Base-by-base conservation (phyloP, 2,797 vertebrate genomes). In the Hafferia zeledoni region DNA sequence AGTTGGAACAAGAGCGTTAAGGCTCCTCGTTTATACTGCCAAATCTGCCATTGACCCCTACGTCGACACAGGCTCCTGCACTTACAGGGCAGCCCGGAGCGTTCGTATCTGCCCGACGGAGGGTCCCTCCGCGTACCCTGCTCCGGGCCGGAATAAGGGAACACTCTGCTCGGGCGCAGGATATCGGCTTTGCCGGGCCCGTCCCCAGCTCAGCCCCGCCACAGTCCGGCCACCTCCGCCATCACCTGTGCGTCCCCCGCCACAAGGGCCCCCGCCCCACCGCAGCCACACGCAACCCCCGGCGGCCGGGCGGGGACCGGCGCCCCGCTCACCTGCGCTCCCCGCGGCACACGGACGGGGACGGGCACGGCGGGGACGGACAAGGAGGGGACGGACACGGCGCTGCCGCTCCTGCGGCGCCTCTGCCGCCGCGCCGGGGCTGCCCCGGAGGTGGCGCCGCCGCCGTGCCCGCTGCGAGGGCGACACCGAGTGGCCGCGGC, bases 401-500 rank as follows among this genome's bases (percentile, higher is more conserved):
- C 69, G 37, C 64, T 12, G 9, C 61, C 28, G 23, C 3, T 37
- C 52, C n/a, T 65, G 9, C 64, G 35, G 33, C 47, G 30, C 44
- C 77, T 30, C 70, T 27, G 47, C 78, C 56, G 31, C 88, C 69
- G 24, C 56, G 60, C 61, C 24, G 78, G 53, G 43, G 83, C 87
- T 46, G 37, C 69, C 75, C 64, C 75, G 27, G 49, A 56, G 92
- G 64, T 56, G 78, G 67, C 23, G 85, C 37, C 27, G 47, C 74
- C 27, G n/a, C 79, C 44, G 65, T 89, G 68, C 31, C 74, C 87
- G 87, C 87, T 71, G 75, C 69, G 49, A 77, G 60, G 70, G 90
- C 93, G 93, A 90, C 93, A 84, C 90, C 93, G 65, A 72, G 90
- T 65, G 93, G 90, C 75, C 25, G 15, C 60, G 10, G 25, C 19